These are phyloP conservation scores for Raja brachyura DNA, from an alignment of 2,113 vertebrate species.

Conservation along the genomic window DNA sequence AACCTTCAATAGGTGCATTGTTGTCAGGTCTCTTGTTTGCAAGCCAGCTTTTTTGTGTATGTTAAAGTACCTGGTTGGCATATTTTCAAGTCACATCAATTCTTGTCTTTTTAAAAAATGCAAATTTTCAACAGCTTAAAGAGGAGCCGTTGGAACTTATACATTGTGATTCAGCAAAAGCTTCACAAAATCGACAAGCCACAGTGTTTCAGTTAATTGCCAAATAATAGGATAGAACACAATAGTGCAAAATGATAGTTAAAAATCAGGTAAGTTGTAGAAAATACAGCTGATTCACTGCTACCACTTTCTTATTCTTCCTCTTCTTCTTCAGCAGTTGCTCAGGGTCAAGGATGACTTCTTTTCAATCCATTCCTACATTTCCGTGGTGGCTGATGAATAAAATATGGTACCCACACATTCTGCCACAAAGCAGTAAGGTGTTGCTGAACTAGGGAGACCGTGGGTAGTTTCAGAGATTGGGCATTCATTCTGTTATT, in stretches of 20 bases:
- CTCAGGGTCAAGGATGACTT: too few species aligned
- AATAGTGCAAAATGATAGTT: background rate
- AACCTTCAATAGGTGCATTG: background rate
- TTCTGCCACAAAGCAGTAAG: too few species aligned
- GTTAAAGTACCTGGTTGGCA: background rate
- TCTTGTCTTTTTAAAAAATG: background rate
- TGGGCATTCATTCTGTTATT: too few species aligned
- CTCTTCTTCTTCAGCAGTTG: too few species aligned
- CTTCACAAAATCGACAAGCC: background rate
- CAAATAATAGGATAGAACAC: background rate
- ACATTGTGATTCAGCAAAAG: background rate
- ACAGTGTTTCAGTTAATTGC: background rate
- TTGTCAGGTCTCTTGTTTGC: background rate
- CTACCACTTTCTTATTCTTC: too few species aligned
- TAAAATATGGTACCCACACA: too few species aligned
- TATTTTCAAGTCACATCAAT: background rate
- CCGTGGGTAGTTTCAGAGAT: too few species aligned
- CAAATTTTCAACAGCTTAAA: background rate
- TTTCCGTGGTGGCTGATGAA: too few species aligned
- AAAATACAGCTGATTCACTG: too few species aligned
- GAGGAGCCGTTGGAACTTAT: background rate
- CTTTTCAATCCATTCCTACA: too few species aligned
- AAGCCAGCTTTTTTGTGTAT: background rate
- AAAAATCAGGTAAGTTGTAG: background rate
- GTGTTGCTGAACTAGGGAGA: too few species aligned